Percentiles rank a stretch among this genome's conserved stretches.
Conservation (phyloP, 2,888 invertebrate species). For the Acrocyrtus sp. region DNA sequence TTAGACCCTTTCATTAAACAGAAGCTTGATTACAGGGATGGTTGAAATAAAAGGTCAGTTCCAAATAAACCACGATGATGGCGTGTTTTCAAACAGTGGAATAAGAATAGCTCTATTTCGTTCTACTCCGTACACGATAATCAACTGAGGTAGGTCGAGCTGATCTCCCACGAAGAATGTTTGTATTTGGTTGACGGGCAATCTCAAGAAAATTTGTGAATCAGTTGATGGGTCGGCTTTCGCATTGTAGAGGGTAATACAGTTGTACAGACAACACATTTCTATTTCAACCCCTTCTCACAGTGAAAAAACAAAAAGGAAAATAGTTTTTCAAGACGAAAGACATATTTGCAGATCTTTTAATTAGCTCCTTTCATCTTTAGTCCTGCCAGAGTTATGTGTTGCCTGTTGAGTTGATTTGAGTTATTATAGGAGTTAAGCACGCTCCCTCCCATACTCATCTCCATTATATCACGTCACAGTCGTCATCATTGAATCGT, state of each 20-base stretch:
- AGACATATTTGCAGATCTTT: constrained; percentile 47
- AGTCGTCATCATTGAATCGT: constrained; percentile 32
- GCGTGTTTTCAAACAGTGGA: too few species aligned
- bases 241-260: too few species aligned
- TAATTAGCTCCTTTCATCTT: constrained; percentile 46
- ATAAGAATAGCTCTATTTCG: too few species aligned
- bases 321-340: too few species aligned
- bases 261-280: too few species aligned
- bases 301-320: too few species aligned
- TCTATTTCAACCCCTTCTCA: too few species aligned
- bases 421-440: constrained; percentile 17
- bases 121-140: not conserved
- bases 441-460: too few species aligned
- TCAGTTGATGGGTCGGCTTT: constrained; percentile 11
- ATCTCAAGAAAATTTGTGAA: constrained; percentile 39
- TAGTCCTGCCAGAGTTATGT: constrained; percentile 19
- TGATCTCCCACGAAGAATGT: constrained; percentile 43
- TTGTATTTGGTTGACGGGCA: constrained; percentile 36
- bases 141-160: constrained; percentile 14
- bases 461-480: too few species aligned
- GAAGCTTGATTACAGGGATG: constrained; percentile 8
- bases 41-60: not conserved
- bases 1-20: constrained; percentile 20
- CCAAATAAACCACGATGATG: not conserved
- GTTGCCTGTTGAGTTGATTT: constrained; percentile 36